Conservation (phyloP, 2,888 invertebrate species). For the Nemotelus nigrinus region DNA sequence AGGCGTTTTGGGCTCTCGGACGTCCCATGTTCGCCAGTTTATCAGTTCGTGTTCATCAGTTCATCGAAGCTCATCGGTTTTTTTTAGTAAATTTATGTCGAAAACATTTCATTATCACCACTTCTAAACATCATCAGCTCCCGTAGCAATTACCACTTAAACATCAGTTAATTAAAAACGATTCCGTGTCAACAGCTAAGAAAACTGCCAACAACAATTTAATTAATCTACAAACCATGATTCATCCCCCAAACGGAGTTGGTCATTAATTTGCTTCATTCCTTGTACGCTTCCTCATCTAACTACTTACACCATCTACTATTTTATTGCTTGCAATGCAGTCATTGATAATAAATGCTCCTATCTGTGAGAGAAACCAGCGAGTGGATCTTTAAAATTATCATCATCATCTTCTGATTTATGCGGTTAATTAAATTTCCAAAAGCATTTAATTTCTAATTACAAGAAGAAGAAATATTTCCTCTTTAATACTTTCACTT, state of each 20-base stretch:
- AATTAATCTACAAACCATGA: background rate
- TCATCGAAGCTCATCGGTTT: too few relatives aligned
- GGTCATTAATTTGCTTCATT: too few relatives aligned
- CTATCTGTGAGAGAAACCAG: background rate
- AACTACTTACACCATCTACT: too few relatives aligned
- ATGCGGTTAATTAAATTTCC: conserved; percentile 45
- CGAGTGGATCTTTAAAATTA: conserved; percentile 32
- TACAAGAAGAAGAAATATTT: conserved; percentile 37
- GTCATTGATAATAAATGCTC: conserved; percentile 19
- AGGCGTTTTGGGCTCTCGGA: too few relatives aligned
- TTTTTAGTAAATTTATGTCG: background rate
- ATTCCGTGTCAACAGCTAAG: conserved; percentile 39
- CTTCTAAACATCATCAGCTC: background rate
- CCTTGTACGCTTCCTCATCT: too few relatives aligned
- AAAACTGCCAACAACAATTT: background rate
- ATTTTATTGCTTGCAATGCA: too few relatives aligned
- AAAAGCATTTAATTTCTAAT: conserved; percentile 44
- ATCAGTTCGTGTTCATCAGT: too few relatives aligned
- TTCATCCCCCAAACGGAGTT: too few relatives aligned
- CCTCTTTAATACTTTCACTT: background rate
- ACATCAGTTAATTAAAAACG: conserved; percentile 39
- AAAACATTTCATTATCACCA: background rate
- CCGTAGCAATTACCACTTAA: conserved; percentile 5
- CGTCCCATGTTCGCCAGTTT: too few relatives aligned
- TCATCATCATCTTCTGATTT: conserved; percentile 45